Percentiles rank a stretch among this genome's conserved stretches.
These are phyloP conservation scores for Sebastes trivittatus DNA, from an alignment of 2,797 vertebrate genomes.

Conservation along the genomic window DNA sequence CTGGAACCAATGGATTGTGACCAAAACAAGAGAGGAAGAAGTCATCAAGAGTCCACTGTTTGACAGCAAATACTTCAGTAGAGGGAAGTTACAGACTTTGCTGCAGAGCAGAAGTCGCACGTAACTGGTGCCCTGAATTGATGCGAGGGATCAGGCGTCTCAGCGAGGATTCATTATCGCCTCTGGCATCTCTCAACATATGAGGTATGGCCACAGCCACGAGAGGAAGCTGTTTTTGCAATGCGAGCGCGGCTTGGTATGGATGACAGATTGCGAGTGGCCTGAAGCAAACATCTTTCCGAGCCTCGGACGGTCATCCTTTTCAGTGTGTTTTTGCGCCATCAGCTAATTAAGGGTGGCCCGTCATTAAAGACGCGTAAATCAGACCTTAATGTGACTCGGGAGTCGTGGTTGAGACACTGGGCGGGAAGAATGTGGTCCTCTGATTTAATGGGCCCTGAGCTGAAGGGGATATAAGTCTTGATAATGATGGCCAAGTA, in stretches of 20 bases:
- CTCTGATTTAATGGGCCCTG: slow-evolving; percentile 78
- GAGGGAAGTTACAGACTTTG: slow-evolving; percentile 28
- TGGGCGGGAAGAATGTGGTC: slow-evolving; percentile 68
- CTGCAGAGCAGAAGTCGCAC: slow-evolving; percentile 23
- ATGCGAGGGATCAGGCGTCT: slow-evolving; percentile 39
- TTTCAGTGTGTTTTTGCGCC: slow-evolving; percentile 52
- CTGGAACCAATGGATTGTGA: slow-evolving; percentile 69
- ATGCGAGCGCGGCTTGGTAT: slow-evolving; percentile 57
- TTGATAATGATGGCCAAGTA: slow-evolving; percentile 81
- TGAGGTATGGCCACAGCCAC: slow-evolving; percentile 61
- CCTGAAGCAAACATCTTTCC: slow-evolving; percentile 59
- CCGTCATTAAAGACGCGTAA: slow-evolving; percentile 78
- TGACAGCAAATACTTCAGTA: slow-evolving; percentile 46
- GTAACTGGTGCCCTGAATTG: slow-evolving; percentile 22
- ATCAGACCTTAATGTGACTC: slow-evolving; percentile 79
- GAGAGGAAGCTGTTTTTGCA: slow-evolving; percentile 55
- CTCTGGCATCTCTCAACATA: slow-evolving; percentile 55
- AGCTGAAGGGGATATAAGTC: slow-evolving; percentile 77
- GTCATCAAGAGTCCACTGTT: slow-evolving; percentile 32
- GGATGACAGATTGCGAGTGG: slow-evolving; percentile 60
- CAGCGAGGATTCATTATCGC: slow-evolving; percentile 63
- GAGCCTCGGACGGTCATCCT: slow-evolving; percentile 48
- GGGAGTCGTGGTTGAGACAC: slow-evolving; percentile 63
- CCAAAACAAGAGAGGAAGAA: slow-evolving; percentile 53
- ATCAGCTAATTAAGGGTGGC: slow-evolving; percentile 79